A percentile compares a stretch with the other conserved stretches of the same genome.
Evolutionary conservation across 2,113 vertebrate species (phyloP).

Genomic region (Neopipo cinnamomea): DNA sequence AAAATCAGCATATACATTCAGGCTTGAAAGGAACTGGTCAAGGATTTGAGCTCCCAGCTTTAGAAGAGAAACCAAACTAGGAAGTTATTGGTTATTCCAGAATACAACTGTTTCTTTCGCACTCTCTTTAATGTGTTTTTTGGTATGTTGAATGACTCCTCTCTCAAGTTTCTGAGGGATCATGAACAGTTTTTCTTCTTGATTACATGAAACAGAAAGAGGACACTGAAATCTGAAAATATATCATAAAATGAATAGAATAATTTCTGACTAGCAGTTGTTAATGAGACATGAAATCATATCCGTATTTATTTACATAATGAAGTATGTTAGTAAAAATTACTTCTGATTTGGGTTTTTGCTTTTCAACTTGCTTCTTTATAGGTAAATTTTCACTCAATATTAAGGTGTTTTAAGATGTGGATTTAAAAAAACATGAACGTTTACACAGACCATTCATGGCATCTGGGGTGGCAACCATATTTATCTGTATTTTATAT

Average conservation of each 20-base stretch:
- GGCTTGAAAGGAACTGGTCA: not conserved
- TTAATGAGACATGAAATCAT: not conserved
- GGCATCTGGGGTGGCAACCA: not conserved
- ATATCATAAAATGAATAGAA: not conserved
- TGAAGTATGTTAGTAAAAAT: not conserved
- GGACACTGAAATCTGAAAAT: not conserved
- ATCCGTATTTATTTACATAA: not conserved
- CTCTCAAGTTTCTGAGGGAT: not conserved
- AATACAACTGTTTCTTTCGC: not conserved
- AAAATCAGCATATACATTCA: not conserved
- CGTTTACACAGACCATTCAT: not conserved
- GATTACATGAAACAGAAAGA: not conserved
- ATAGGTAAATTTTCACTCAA: not conserved
- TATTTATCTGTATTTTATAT: not conserved
- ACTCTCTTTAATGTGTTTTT: not conserved
- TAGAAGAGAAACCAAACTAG: not conserved
- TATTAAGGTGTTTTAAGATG: not conserved
- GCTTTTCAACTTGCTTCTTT: not conserved
- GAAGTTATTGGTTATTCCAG: not conserved
- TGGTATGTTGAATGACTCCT: not conserved
- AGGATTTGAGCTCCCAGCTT: not conserved
- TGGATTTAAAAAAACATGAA: not conserved
- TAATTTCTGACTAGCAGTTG: not conserved
- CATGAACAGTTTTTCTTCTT: not conserved
- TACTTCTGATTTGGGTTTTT: not conserved